These are phyloP conservation scores for Periphyllus acericola DNA, from an alignment of 2,888 invertebrate species.

Conservation along the genomic window DNA sequence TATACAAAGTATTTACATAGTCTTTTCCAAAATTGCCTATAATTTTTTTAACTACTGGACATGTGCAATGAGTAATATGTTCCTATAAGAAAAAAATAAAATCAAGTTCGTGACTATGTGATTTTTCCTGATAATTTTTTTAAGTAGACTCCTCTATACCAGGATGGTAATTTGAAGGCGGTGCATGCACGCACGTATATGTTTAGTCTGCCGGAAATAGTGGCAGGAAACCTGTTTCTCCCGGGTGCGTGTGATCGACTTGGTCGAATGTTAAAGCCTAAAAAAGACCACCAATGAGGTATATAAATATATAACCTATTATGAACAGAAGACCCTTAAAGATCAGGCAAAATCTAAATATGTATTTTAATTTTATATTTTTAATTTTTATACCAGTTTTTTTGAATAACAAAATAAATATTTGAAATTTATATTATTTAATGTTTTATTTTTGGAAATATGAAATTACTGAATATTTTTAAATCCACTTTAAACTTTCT, in stretches of 20 bases:
- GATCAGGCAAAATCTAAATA: neutral
- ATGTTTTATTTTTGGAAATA: too few species aligned
- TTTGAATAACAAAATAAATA: too few species aligned
- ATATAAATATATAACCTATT: slow-evolving; percentile 2
- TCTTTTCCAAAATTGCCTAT: slow-evolving; percentile 13
- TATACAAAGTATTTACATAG: neutral
- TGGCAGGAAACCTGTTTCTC: slow-evolving; percentile 55
- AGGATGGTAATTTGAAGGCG: slow-evolving; percentile 47
- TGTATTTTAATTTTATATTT: neutral
- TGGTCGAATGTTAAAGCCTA: slow-evolving; percentile 35
- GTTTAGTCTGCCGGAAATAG: slow-evolving; percentile 47
- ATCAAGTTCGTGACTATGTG: slow-evolving; percentile 54
- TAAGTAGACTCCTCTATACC: slow-evolving; percentile 33
- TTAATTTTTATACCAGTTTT: neutral
- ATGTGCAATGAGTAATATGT: slow-evolving; percentile 11
- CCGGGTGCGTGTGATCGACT: slow-evolving; percentile 51
- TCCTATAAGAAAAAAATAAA: slow-evolving; percentile 28
- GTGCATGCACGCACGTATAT: slow-evolving; percentile 19
- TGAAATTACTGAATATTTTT: too few species aligned
- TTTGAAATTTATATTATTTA: too few species aligned
- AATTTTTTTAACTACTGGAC: slow-evolving; percentile 34
- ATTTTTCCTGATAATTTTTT: slow-evolving; percentile 31
- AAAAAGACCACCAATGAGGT: slow-evolving; percentile 44
- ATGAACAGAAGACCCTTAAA: slow-evolving; percentile 7
- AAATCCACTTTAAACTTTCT: too few species aligned